phyloP scores from a whole-genome alignment of 2,888 invertebrate genomes.

The Embidobia sp. region DNA sequence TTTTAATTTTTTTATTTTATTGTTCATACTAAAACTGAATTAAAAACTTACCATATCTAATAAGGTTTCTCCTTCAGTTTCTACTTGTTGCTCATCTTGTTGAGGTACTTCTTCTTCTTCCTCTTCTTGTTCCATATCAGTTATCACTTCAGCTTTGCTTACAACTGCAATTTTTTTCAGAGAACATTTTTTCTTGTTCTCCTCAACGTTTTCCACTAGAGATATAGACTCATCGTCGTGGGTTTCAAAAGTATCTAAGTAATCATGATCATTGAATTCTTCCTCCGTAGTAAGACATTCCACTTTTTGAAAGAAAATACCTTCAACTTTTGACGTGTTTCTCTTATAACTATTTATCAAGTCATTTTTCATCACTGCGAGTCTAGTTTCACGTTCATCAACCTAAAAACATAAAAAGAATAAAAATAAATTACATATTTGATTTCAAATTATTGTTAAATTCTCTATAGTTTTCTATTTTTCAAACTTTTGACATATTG shows the following conservation, averaged over 20 bases:
- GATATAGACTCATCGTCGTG: constrained; percentile 59
- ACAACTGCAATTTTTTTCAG: constrained; percentile 1
- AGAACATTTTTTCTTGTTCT: constrained; percentile 7
- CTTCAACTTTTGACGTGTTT: too few species aligned
- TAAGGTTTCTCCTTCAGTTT: constrained; percentile 30
- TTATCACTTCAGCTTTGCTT: constrained; percentile 12
- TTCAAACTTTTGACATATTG: too few species aligned
- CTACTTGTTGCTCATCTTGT: too few species aligned
- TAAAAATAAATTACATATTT: not conserved
- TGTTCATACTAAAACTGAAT: too few species aligned
- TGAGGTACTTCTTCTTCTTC: not conserved
- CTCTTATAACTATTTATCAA: constrained; percentile 83
- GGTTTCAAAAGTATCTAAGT: constrained; percentile 73
- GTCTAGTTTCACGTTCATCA: constrained; percentile 83
- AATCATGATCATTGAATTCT: constrained; percentile 79
- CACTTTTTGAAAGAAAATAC: too few species aligned
- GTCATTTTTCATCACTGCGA: constrained; percentile 83
- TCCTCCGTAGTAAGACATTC: too few species aligned
- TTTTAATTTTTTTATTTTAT: too few species aligned
- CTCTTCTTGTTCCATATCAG: constrained; percentile 28
- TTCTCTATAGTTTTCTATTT: too few species aligned
- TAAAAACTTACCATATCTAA: constrained; percentile 46
- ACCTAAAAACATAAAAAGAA: constrained; percentile 75
- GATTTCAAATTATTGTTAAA: too few species aligned
- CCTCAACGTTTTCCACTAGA: constrained; percentile 9